Conservation (phyloP, 1,140 invertebrate genomes). For the Danaus melanippus region DNA sequence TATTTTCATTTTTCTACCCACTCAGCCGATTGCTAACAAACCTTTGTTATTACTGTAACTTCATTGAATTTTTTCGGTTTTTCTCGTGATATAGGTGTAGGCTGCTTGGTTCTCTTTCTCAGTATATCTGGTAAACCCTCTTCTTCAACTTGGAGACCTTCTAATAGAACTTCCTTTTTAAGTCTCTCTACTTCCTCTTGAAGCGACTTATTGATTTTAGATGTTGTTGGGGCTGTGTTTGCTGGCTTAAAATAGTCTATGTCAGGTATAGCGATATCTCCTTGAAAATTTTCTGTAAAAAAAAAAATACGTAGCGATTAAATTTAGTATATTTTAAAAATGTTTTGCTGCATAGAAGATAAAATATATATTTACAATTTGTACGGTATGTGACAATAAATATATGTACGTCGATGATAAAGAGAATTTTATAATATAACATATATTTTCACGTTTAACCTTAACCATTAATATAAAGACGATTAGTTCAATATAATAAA, state of each 20-base stretch:
- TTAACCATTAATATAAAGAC: no score
- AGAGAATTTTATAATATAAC: no score
- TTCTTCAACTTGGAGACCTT: slow-evolving; percentile 86
- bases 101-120: slow-evolving; percentile 77
- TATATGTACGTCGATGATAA: no score
- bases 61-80: slow-evolving; percentile 72
- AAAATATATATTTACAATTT: no score
- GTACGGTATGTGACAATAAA: no score
- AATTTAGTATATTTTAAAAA: no score
- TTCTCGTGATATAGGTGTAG: slow-evolving; percentile 58
- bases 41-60: slow-evolving; percentile 61
- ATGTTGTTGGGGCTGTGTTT: slow-evolving; percentile 54
- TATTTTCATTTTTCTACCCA: background rate
- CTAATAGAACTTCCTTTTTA: slow-evolving; percentile 83
- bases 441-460: no score
- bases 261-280: slow-evolving; percentile 85
- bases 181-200: slow-evolving; percentile 83
- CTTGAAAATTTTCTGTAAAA: slow-evolving; percentile 80
- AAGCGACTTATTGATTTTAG: slow-evolving; percentile 76
- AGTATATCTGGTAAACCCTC: slow-evolving; percentile 82
- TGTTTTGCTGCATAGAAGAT: no score
- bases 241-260: slow-evolving; percentile 68
- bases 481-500: no score
- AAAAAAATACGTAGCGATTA: slow-evolving; percentile 15
- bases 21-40: slow-evolving; percentile 21